Conservation (phyloP, 2,888 invertebrate genomes). For the Amaurobius ferox region DNA sequence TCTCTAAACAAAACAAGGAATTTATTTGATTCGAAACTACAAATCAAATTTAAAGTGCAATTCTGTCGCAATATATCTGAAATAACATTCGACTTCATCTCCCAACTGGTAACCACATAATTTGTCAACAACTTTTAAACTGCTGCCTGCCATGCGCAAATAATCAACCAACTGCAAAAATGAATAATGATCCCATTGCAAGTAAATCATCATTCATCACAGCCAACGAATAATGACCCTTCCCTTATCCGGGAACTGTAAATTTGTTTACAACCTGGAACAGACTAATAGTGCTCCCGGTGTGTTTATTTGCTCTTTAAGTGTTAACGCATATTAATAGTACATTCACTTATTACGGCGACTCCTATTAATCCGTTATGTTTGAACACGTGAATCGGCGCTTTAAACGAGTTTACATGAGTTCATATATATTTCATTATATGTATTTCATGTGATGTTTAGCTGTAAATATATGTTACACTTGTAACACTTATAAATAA, state of each 20-base stretch:
- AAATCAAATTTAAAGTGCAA: too few relatives aligned
- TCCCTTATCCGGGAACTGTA: slow-evolving; percentile 25
- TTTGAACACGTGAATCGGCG: not conserved
- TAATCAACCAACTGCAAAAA: slow-evolving; percentile 16
- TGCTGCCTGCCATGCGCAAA: slow-evolving; percentile 15
- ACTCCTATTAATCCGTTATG: not conserved
- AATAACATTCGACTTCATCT: not conserved
- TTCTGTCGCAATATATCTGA: too few relatives aligned
- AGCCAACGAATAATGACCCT: slow-evolving; percentile 18
- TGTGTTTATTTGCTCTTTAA: not conserved
- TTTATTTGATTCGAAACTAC: too few relatives aligned
- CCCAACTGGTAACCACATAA: not conserved
- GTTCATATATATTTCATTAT: too few relatives aligned
- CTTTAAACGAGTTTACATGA: too few relatives aligned
- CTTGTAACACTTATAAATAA: too few relatives aligned
- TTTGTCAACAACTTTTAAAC: slow-evolving; percentile 9
- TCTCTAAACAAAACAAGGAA: too few relatives aligned
- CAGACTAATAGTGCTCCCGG: not conserved
- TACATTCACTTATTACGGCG: not conserved
- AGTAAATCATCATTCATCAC: slow-evolving; percentile 16
- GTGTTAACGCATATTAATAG: not conserved
- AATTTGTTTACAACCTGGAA: slow-evolving; percentile 34
- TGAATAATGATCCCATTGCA: slow-evolving; percentile 14
- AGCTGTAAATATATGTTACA: too few relatives aligned
- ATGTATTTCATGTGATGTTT: too few relatives aligned